Percentiles rank a stretch among this genome's conserved stretches.
Evolutionary conservation across 2,888 invertebrate genomes (phyloP).

Genomic region (Archips xylosteana): DNA sequence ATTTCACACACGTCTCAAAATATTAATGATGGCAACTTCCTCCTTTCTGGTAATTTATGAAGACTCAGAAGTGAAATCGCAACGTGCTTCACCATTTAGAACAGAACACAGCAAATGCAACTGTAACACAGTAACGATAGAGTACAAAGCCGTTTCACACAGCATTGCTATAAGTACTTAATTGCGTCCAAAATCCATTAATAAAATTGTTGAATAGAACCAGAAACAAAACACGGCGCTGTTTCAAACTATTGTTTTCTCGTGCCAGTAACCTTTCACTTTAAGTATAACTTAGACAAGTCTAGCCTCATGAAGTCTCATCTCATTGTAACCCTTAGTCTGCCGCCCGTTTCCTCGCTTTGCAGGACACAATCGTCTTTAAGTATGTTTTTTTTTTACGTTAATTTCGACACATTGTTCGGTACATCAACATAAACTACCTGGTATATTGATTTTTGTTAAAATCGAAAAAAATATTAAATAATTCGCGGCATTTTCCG

Average conservation of each 20-base stretch:
- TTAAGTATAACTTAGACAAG: background rate
- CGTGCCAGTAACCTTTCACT: background rate
- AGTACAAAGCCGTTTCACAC: background rate
- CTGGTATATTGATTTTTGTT: no score
- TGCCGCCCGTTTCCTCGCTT: no score
- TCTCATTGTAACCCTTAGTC: no score
- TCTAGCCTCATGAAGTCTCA: no score
- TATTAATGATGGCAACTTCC: conserved; percentile 37
- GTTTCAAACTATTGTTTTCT: background rate
- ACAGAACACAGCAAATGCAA: background rate
- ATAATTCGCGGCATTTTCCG: no score
- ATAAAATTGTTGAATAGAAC: conserved; percentile 58
- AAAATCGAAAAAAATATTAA: no score
- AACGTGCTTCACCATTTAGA: conserved; percentile 1
- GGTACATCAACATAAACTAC: no score
- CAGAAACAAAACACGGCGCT: conserved; percentile 47
- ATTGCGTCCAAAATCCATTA: conserved; percentile 60
- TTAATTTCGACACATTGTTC: no score
- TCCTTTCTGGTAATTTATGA: conserved; percentile 32
- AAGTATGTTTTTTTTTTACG: no score
- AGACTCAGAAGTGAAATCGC: conserved; percentile 34
- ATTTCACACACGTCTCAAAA: conserved; percentile 6
- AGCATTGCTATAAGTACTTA: conserved; percentile 38
- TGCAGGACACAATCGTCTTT: no score
- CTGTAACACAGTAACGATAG: background rate